These are phyloP conservation scores for Syritta pipiens DNA, from an alignment of 2,888 invertebrate genomes.

Conservation along the genomic window DNA sequence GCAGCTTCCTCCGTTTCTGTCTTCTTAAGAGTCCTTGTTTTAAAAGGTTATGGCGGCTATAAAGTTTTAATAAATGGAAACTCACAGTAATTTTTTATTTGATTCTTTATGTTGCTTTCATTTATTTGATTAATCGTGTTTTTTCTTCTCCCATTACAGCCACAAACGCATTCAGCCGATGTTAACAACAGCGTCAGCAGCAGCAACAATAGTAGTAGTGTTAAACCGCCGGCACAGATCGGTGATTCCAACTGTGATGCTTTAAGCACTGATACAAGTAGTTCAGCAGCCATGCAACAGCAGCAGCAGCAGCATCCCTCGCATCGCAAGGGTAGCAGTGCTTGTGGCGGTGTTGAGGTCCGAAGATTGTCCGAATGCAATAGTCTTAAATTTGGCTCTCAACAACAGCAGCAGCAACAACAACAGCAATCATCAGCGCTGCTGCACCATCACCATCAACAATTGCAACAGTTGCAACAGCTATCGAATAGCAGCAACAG, in stretches of 20 bases:
- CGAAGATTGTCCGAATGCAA: slow-evolving; percentile 80
- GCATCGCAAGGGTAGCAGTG: slow-evolving; percentile 76
- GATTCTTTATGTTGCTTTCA: slow-evolving; percentile 20
- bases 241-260: slow-evolving; percentile 79
- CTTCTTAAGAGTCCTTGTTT: no score
- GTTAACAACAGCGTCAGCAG: slow-evolving; percentile 65
- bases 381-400: slow-evolving; percentile 70
- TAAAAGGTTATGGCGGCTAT: no score
- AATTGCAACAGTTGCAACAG: slow-evolving; percentile 68
- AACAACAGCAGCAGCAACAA: slow-evolving; percentile 69
- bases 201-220: slow-evolving; percentile 72
- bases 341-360: slow-evolving; percentile 78
- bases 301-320: slow-evolving; percentile 71
- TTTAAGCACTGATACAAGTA: slow-evolving; percentile 73
- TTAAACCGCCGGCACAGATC: slow-evolving; percentile 71
- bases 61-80: no score
- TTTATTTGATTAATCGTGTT: no score
- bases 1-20: no score
- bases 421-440: slow-evolving; percentile 71
- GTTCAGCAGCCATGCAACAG: slow-evolving; percentile 69
- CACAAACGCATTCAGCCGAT: slow-evolving; percentile 73
- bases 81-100: neutral
- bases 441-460: slow-evolving; percentile 71
- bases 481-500: slow-evolving; percentile 70
- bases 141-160: slow-evolving; percentile 62